Conservation (phyloP, 2,888 invertebrate species). For the Hanleya hanleyi region DNA sequence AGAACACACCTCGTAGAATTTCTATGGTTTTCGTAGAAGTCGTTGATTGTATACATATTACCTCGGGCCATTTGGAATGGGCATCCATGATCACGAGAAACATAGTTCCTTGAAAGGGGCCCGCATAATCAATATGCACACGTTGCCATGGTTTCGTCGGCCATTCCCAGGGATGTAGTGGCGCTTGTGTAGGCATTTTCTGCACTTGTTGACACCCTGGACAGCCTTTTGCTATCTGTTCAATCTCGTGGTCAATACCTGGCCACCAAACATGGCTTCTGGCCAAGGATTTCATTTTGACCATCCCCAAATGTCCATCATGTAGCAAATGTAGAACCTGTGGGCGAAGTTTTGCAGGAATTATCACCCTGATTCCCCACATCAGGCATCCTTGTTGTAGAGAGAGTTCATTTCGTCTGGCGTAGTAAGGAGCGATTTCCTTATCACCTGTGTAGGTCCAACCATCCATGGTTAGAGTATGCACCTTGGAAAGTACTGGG, state of each 20-base stretch:
- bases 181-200: conserved; percentile 20
- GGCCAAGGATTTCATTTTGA: conserved; percentile 83
- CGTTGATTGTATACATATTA: conserved; percentile 12
- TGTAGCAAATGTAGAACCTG: not conserved
- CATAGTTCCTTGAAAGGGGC: conserved; percentile 17
- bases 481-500: not conserved
- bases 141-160: conserved; percentile 17
- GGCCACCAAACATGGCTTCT: no score
- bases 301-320: not conserved
- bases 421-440: not conserved
- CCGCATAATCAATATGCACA: conserved; percentile 23
- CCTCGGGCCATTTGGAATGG: conserved; percentile 28
- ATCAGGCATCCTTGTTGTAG: not conserved
- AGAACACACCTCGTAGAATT: not conserved
- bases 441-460: not conserved
- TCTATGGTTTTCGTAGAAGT: conserved; percentile 12
- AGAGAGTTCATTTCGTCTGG: not conserved
- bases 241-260: conserved; percentile 1
- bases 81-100: conserved; percentile 21
- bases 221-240: not conserved
- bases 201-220: conserved; percentile 6
- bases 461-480: not conserved
- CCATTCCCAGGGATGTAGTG: conserved; percentile 29
- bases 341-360: not conserved
- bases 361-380: conserved; percentile 10